Base-by-base conservation (phyloP, 2,797 vertebrate genomes). In the Brotula barbata region DNA sequence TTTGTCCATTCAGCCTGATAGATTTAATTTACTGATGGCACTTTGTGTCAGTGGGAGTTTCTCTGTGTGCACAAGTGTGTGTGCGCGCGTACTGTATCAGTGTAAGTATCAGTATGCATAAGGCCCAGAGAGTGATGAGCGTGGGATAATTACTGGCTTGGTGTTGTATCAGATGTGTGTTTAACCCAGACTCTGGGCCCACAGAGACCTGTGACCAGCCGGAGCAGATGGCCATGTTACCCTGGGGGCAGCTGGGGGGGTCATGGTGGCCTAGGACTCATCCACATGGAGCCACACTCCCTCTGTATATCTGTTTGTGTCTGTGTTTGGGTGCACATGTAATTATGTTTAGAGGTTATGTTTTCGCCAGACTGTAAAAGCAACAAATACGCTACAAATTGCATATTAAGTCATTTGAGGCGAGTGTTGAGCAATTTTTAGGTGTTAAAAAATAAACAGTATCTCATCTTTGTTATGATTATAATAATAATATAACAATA, bases 1-100 rank as follows among this genome's bases (percentile, higher is more conserved):
- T 76, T 82, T 82, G 80, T 82, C 83, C 80, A 82, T 83, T 88
- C 78, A 75, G 70, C 64, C 73, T 81, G 80, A 84, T 80, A 81
- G 85, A 89, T 89, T 89, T 81, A 82, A 82, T 87, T 88, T 87
- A 83, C 77, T 87, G 87, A 91, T 89, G 88, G 65, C 55, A 64
- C 68, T 68, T 76, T 69, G 70, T 72, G 83, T 82, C 67, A 22
- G 70, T 56, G 75, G 71, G 72, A 74, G 70, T 81, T 80, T 88
- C 33, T 15, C 55, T 46, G 52, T 41, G 48, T 3, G 1, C 21
- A 11, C 20, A 13, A 53, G 31, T 17, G 8, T 2, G 43, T 47
- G 3, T 36, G n/a, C 13, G 25, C 58, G 22, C 28, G 43, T 12
- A 36, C 3, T 22, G n/a, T 52, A 19, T 22, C 2, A 9, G n/a